Percentiles rank a stretch among this genome's conserved stretches.
phyloP scores from a whole-genome alignment of 2,888 invertebrate species.

The Drosophila leonis region DNA sequence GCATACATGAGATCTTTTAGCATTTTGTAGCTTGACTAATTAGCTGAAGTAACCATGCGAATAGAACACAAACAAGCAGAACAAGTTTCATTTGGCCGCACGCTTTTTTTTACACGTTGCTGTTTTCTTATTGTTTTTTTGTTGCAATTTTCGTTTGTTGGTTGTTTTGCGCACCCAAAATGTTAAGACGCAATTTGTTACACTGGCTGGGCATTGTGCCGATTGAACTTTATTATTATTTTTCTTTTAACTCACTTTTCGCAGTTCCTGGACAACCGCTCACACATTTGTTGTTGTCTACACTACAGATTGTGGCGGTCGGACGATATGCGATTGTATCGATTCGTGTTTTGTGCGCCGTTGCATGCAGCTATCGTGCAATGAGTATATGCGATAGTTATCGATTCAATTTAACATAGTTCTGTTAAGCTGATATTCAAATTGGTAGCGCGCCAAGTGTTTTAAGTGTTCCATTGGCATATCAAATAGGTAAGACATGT shows the following conservation, averaged over 20 bases:
- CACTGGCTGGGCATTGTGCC: background rate
- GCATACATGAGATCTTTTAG: slow-evolving; percentile 15
- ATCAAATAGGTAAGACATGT: background rate
- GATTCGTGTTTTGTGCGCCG: slow-evolving; percentile 7
- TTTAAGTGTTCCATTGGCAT: too few relatives aligned
- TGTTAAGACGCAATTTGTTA: slow-evolving; percentile 26
- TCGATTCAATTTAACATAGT: slow-evolving; percentile 14
- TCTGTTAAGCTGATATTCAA: slow-evolving; percentile 2
- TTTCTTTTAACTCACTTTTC: slow-evolving; percentile 49
- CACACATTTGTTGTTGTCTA: slow-evolving; percentile 59
- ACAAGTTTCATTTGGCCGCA: slow-evolving; percentile 54
- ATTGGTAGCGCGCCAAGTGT: background rate
- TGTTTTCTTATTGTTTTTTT: slow-evolving; percentile 1
- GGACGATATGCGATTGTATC: slow-evolving; percentile 18
- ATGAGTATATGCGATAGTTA: background rate
- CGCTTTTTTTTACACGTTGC: slow-evolving; percentile 26
- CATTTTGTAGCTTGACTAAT: slow-evolving; percentile 46
- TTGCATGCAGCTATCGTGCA: background rate
- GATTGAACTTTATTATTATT: slow-evolving; percentile 30
- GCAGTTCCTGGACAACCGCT: slow-evolving; percentile 61
- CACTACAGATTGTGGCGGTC: slow-evolving; percentile 49
- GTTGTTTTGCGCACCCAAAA: slow-evolving; percentile 1
- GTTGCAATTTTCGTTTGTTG: background rate
- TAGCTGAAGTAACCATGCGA: slow-evolving; percentile 72
- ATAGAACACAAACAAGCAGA: slow-evolving; percentile 64